Evolutionary conservation across 2,888 invertebrate genomes (phyloP).

Genomic region (Dysmachus trigonus): DNA sequence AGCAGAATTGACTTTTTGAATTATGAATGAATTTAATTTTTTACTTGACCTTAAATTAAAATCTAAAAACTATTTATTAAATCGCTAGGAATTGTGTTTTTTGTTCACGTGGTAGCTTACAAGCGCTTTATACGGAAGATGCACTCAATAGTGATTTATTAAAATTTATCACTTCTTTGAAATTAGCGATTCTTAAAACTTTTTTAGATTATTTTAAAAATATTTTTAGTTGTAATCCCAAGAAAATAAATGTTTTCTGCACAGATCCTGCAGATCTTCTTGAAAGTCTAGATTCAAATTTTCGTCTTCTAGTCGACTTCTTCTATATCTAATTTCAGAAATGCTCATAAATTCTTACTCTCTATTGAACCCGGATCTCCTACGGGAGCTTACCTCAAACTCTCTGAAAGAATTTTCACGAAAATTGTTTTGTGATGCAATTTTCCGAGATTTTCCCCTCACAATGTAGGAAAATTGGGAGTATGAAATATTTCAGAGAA

Average conservation of each 20-base stretch:
- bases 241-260: neutral
- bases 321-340: conserved; percentile 13
- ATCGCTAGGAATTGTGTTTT: no score
- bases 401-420: conserved; percentile 4
- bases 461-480: neutral
- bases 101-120: no score
- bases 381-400: neutral
- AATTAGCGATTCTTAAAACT: no score
- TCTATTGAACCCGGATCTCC: neutral
- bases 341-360: neutral
- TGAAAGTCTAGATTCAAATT: neutral
- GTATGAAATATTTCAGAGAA: neutral
- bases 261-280: neutral
- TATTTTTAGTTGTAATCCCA: neutral
- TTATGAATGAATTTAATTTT: no score
- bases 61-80: no score
- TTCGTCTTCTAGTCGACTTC: neutral
- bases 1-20: no score
- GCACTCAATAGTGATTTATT: neutral
- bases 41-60: no score
- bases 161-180: neutral
- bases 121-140: no score
- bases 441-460: conserved; percentile 11
- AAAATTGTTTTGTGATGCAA: conserved; percentile 14
- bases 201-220: neutral